These are phyloP conservation scores for Apistogramma diplotaenia DNA, from an alignment of 2,113 vertebrate genomes.

Conservation along the genomic window DNA sequence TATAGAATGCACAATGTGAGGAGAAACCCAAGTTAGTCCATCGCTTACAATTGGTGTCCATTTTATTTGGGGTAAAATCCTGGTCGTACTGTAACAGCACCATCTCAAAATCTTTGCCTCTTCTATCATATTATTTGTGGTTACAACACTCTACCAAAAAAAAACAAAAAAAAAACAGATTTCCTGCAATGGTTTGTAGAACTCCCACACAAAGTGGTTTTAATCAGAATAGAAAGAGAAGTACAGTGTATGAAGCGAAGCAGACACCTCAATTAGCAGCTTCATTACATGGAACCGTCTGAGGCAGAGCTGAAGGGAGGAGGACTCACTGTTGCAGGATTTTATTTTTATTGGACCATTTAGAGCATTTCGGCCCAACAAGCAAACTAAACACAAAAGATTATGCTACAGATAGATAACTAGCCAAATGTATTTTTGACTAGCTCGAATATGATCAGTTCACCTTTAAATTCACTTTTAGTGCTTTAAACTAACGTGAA, in stretches of 20 bases:
- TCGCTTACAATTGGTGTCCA: no score
- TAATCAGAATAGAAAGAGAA: not conserved
- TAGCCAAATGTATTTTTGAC: not conserved
- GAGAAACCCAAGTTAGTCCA: no score
- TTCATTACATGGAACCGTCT: not conserved
- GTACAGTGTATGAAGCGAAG: not conserved
- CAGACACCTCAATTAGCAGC: not conserved
- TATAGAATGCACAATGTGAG: no score
- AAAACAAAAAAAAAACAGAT: not conserved
- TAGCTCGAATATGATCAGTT: not conserved
- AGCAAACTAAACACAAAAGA: not conserved
- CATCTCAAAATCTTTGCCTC: no score
- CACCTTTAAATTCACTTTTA: not conserved
- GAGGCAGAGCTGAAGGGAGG: not conserved
- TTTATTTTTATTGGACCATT: not conserved
- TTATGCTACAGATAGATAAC: not conserved
- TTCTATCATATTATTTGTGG: no score
- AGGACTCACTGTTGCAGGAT: not conserved
- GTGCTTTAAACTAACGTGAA: not conserved
- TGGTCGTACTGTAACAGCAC: no score
- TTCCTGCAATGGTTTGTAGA: not conserved
- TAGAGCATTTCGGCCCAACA: not conserved
- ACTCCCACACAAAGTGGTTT: not conserved
- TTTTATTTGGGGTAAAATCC: no score
- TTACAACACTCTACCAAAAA: no score